Percentiles rank a stretch among this genome's conserved stretches.
These are phyloP conservation scores for Phoxinus phoxinus DNA, from an alignment of 2,113 vertebrate species.

Conservation along the genomic window DNA sequence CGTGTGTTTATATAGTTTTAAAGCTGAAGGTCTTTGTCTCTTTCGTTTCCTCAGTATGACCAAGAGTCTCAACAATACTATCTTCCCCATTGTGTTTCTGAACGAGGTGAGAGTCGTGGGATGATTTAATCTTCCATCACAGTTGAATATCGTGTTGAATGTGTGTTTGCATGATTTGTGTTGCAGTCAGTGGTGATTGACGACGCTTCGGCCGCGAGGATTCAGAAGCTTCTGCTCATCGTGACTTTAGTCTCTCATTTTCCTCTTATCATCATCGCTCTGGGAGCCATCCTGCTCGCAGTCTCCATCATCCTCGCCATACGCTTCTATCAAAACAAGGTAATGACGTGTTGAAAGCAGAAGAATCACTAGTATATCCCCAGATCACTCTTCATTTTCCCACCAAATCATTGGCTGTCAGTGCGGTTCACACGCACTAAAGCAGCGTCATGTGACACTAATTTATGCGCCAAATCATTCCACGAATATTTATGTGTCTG, in stretches of 20 bases:
- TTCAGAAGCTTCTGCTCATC: constrained; percentile 73
- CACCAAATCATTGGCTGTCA: background rate
- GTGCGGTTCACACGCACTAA: background rate
- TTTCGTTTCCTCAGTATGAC: constrained; percentile 67
- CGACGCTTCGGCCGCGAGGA: constrained; percentile 67
- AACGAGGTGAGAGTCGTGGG: constrained; percentile 72
- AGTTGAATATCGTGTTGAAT: background rate
- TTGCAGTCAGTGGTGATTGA: constrained; percentile 76
- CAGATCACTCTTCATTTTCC: background rate
- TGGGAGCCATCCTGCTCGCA: constrained; percentile 69
- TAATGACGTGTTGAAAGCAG: constrained; percentile 41
- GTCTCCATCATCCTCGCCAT: constrained; percentile 68
- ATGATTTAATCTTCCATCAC: background rate
- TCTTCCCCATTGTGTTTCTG: constrained; percentile 78
- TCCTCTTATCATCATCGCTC: constrained; percentile 70
- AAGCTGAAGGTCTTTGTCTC: background rate
- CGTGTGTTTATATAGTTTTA: background rate
- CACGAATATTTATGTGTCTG: background rate
- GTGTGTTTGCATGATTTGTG: constrained; percentile 4
- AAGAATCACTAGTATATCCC: background rate
- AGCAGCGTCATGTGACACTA: background rate
- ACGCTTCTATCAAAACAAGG: constrained; percentile 65
- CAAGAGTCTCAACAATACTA: constrained; percentile 61
- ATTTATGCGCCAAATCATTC: background rate
- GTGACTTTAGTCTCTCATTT: constrained; percentile 70